Percentiles rank a stretch among this genome's conserved stretches.
Evolutionary conservation across 35 echinoderm and acorn worm genomes (phyloP).

Genomic region (Nesometra sesokonis): DNA sequence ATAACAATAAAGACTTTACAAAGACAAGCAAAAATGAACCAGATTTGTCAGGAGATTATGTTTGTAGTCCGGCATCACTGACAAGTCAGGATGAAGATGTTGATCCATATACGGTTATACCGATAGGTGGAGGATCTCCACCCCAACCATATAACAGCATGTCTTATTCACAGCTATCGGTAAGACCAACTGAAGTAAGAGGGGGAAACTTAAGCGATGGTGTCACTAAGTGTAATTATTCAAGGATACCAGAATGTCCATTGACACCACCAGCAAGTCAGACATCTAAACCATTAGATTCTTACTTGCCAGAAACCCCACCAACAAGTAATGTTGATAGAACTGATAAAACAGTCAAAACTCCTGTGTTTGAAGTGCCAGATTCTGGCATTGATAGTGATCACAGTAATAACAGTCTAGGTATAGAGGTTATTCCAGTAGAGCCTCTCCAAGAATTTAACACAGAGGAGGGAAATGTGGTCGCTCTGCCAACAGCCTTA

Average conservation of each 20-base stretch:
- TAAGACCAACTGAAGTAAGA: background rate
- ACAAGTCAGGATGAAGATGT: background rate
- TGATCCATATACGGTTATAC: background rate
- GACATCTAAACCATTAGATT: too few relatives aligned
- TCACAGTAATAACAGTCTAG: background rate
- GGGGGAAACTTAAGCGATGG: background rate
- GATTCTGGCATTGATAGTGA: background rate
- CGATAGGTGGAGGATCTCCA: background rate
- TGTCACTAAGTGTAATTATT: background rate
- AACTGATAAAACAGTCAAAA: background rate
- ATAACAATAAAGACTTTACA: background rate
- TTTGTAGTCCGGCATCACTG: background rate
- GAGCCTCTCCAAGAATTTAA: background rate
- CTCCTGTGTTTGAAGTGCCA: background rate
- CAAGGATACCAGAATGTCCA: background rate
- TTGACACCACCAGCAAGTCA: background rate
- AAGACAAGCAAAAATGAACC: background rate
- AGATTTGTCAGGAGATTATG: background rate
- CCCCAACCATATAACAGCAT: background rate
- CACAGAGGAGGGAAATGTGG: background rate
- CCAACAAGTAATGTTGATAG: too few relatives aligned
- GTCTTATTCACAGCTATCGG: background rate
- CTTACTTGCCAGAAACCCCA: too few relatives aligned
- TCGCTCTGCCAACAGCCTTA: background rate
- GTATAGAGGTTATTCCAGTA: background rate